phyloP scores from a whole-genome alignment of 2,888 invertebrate species.

The Ctenicera cuprea region DNA sequence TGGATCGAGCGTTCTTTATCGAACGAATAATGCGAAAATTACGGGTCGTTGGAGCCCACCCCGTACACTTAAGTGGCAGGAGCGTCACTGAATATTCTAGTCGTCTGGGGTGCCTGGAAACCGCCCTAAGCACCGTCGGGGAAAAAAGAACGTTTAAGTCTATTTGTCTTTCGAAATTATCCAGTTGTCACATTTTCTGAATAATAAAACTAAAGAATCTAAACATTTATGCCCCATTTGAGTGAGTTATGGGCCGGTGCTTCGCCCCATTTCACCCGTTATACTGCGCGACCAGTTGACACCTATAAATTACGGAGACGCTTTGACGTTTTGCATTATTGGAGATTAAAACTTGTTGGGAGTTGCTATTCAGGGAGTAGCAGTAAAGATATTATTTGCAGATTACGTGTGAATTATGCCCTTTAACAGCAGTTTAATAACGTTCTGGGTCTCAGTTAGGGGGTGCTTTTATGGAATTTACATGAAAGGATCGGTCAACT shows the following conservation, averaged over 20 bases:
- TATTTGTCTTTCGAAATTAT: constrained; percentile 55
- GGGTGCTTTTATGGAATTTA: constrained; percentile 16
- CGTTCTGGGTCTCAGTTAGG: constrained; percentile 14
- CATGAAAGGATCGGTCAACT: constrained; percentile 38
- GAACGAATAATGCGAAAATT: constrained; percentile 45
- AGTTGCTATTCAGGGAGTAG: constrained; percentile 44
- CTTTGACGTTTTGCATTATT: constrained; percentile 55
- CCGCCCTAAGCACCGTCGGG: constrained; percentile 3
- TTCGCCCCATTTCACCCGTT: constrained; percentile 61
- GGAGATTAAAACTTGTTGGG: constrained; percentile 57
- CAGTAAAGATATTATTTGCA: constrained; percentile 55
- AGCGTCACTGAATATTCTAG: constrained; percentile 12
- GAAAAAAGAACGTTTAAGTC: constrained; percentile 29
- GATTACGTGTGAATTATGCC: constrained; percentile 54
- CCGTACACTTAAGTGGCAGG: constrained; percentile 25
- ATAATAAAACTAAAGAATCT: constrained; percentile 62
- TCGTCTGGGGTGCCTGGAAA: constrained; percentile 20
- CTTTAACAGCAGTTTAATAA: constrained; percentile 56
- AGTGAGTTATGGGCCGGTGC: constrained; percentile 58
- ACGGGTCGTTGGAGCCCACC: constrained; percentile 31
- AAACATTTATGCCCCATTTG: constrained; percentile 58
- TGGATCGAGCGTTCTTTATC: constrained; percentile 46
- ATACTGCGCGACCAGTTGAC: constrained; percentile 60
- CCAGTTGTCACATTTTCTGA: constrained; percentile 58
- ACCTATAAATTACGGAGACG: constrained; percentile 58